phyloP scores from a whole-genome alignment of 2,113 vertebrate species.

The Myrmecobius fasciatus region DNA sequence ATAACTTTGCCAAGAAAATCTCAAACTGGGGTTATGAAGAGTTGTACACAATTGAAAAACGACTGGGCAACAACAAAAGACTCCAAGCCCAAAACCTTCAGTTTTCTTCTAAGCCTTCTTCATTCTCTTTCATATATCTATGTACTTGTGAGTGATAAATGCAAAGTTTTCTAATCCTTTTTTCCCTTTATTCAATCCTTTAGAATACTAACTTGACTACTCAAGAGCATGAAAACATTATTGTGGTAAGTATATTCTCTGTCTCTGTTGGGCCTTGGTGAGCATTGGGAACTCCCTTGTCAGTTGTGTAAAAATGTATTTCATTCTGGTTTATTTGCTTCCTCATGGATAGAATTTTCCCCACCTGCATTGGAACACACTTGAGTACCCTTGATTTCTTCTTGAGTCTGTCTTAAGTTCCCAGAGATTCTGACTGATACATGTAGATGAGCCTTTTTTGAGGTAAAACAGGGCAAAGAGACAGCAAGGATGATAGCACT shows the following conservation, averaged over 20 bases:
- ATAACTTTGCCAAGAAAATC: not conserved
- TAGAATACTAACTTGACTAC: conserved; percentile 96
- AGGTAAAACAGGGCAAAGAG: not conserved
- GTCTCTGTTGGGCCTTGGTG: not conserved
- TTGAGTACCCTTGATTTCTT: not conserved
- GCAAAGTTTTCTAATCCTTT: not conserved
- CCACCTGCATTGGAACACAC: not conserved
- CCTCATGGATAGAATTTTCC: not conserved
- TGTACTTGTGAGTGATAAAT: not conserved
- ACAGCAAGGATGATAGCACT: not conserved
- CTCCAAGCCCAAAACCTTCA: not conserved
- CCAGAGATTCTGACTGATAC: conserved; percentile 8
- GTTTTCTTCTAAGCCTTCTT: not conserved
- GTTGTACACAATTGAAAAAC: not conserved
- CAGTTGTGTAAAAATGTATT: not conserved
- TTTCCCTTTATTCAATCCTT: conserved; percentile 46
- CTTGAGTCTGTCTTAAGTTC: not conserved
- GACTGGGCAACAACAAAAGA: not conserved
- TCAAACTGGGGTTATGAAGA: not conserved
- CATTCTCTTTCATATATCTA: not conserved
- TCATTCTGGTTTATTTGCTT: not conserved
- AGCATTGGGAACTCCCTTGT: not conserved
- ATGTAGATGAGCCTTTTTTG: not conserved
- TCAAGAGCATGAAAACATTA: conserved; percentile 99
- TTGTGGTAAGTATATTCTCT: conserved; percentile 90